Evolutionary conservation across 2,888 invertebrate species (phyloP).

Genomic region (Phragmatobia fuliginosa): DNA sequence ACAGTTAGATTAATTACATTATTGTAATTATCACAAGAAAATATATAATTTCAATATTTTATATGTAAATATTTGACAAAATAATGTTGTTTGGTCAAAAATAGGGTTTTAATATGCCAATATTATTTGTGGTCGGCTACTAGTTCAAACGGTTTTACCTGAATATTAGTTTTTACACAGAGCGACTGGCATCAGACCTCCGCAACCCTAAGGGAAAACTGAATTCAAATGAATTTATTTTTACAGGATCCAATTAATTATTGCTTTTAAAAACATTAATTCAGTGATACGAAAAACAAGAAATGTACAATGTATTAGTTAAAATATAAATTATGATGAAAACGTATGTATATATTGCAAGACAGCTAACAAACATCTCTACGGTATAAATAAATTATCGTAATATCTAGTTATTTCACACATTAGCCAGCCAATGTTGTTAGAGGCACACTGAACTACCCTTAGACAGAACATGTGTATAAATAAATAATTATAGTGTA

Average conservation of each 20-base stretch:
- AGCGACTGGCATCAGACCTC: no score
- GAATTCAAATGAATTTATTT: background rate
- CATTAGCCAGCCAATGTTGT: constrained; percentile 1
- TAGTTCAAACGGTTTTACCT: no score
- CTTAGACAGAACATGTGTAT: background rate
- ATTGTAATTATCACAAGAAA: background rate
- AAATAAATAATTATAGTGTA: background rate
- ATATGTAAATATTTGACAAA: no score
- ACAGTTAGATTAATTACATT: no score
- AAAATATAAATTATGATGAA: background rate
- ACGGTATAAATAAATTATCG: background rate
- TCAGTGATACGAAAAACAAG: background rate
- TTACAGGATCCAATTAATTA: background rate
- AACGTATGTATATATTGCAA: background rate
- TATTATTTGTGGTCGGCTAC: no score
- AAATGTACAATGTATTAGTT: background rate
- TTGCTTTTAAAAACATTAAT: background rate
- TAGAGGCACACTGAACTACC: background rate
- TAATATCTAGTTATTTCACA: constrained; percentile 1
- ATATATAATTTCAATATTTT: background rate
- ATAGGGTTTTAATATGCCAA: no score
- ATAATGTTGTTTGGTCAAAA: no score
- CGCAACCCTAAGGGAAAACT: no score
- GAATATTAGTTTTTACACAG: no score
- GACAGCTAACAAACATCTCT: background rate